Percentiles rank a stretch among this genome's conserved stretches.
phyloP scores from a whole-genome alignment of 2,888 invertebrate species.

The Melipona beecheii region DNA sequence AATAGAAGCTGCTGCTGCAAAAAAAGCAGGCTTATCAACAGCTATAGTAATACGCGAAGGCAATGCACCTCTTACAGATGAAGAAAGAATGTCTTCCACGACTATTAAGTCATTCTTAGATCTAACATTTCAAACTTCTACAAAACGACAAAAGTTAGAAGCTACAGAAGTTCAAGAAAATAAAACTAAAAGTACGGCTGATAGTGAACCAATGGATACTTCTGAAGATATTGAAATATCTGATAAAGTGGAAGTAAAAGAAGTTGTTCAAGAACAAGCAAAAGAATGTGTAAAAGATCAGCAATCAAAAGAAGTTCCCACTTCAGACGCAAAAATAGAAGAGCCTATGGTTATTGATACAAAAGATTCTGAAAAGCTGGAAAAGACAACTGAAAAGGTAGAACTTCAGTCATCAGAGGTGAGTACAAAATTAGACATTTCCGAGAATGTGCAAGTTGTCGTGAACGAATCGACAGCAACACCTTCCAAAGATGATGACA shows the following conservation, averaged over 20 bases:
- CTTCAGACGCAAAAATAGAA: constrained; percentile 35
- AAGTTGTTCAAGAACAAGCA: constrained; percentile 40
- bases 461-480: constrained; percentile 26
- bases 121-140: constrained; percentile 81
- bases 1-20: constrained; percentile 94
- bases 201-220: constrained; percentile 78
- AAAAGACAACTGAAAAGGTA: constrained; percentile 35
- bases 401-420: constrained; percentile 45
- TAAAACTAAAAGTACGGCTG: constrained; percentile 40
- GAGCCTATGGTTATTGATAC: constrained; percentile 51
- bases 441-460: constrained; percentile 42
- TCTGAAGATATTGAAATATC: constrained; percentile 76
- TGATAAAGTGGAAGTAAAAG: constrained; percentile 58
- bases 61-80: constrained; percentile 89
- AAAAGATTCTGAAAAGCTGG: constrained; percentile 59
- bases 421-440: constrained; percentile 44
- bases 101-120: constrained; percentile 88
- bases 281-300: constrained; percentile 71
- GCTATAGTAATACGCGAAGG: constrained; percentile 92
- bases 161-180: constrained; percentile 56
- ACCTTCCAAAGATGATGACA: constrained; percentile 47
- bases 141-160: constrained; percentile 81
- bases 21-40: constrained; percentile 89
- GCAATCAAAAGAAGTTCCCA: constrained; percentile 75
- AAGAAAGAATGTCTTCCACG: constrained; percentile 85